Conservation (phyloP, 2,888 invertebrate genomes). For the Orthonevra nobilis region DNA sequence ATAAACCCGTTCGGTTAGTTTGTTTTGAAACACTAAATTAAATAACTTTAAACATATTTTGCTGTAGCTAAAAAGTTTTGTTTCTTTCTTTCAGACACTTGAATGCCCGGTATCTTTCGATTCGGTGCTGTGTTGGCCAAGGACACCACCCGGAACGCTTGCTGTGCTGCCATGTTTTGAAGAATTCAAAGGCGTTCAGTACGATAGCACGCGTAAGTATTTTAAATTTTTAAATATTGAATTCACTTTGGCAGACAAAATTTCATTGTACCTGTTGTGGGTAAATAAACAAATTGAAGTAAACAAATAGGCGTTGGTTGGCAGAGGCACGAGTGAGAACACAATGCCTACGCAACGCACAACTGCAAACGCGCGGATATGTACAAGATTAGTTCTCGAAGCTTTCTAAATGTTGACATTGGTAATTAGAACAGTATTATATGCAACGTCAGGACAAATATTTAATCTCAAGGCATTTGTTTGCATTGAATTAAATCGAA, state of each 20-base stretch:
- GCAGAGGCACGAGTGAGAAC: no score
- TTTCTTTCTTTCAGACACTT: conserved; percentile 43
- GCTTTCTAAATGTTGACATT: conserved; percentile 16
- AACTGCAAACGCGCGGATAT: neutral
- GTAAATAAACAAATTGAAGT: no score
- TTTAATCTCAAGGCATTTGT: neutral
- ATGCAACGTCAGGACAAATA: neutral
- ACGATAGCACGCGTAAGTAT: conserved; percentile 90
- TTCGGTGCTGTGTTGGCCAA: conserved; percentile 91
- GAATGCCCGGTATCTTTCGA: conserved; percentile 87
- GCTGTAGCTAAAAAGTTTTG: conserved; percentile 12
- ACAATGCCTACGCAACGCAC: neutral
- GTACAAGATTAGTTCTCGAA: neutral
- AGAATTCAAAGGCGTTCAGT: conserved; percentile 88
- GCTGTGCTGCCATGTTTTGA: conserved; percentile 89
- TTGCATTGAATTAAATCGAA: neutral
- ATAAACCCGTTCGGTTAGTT: conserved; percentile 11
- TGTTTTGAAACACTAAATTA: conserved; percentile 17
- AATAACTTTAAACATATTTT: conserved; percentile 1
- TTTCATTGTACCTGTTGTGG: no score
- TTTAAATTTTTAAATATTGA: neutral
- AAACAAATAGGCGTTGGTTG: no score
- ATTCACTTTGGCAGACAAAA: no score
- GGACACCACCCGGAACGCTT: conserved; percentile 85
- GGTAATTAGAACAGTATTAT: conserved; percentile 18